phyloP scores from a whole-genome alignment of 2,113 vertebrate genomes.

The Typhlomys cinereus region DNA sequence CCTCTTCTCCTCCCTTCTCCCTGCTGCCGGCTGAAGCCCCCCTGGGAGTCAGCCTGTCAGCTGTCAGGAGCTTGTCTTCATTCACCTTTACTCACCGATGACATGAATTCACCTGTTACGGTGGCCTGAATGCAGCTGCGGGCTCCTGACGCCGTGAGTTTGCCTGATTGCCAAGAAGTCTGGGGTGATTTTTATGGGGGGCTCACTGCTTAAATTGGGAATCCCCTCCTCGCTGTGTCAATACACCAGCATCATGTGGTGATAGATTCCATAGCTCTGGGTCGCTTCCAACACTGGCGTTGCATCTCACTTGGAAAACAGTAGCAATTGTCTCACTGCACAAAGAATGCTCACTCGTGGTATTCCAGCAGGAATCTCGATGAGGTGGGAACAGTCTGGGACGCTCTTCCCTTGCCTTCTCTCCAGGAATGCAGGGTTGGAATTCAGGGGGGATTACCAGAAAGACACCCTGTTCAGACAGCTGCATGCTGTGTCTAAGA shows the following conservation, averaged over 20 bases:
- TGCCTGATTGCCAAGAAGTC: slow-evolving; percentile 33
- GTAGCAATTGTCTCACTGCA: not conserved
- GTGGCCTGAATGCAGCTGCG: not conserved
- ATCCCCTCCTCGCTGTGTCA: not conserved
- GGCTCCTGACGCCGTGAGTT: not conserved
- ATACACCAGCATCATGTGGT: fast-evolving
- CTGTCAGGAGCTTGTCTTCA: not conserved
- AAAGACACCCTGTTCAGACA: fast-evolving
- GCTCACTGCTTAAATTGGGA: not conserved
- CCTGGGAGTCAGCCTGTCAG: not conserved
- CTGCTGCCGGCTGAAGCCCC: not conserved
- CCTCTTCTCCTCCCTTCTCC: fast-evolving
- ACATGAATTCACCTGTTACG: not conserved
- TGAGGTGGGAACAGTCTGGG: not conserved
- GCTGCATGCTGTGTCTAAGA: fast-evolving
- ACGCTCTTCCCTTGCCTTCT: not conserved
- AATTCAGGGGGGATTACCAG: not conserved
- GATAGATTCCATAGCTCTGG: not conserved
- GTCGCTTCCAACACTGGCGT: not conserved
- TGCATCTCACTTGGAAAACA: not conserved
- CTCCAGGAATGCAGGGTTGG: not conserved
- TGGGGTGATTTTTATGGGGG: not conserved
- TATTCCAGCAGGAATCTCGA: not conserved
- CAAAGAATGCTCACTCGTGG: too few relatives aligned
- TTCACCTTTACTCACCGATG: not conserved